Evolutionary conservation across 2,888 invertebrate genomes (phyloP).

Genomic region (Asteroscopus sphinx): DNA sequence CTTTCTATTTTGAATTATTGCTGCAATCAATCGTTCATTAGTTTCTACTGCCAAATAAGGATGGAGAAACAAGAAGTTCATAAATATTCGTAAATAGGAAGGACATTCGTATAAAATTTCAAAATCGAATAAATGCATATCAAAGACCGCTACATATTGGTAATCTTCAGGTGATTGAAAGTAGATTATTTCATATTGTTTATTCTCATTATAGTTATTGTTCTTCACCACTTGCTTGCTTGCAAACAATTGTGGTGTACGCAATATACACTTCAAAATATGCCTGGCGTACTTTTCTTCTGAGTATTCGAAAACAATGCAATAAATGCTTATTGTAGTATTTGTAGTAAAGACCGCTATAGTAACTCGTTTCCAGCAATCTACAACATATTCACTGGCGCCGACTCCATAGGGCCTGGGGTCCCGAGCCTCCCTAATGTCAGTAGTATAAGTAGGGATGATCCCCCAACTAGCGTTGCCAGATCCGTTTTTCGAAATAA

Average conservation of each 20-base stretch:
- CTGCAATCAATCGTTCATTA: slow-evolving; percentile 35
- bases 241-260: background rate
- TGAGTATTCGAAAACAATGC: too few species aligned
- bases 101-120: slow-evolving; percentile 21
- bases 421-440: too few species aligned
- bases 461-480: too few species aligned
- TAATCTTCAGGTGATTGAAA: background rate
- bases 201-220: background rate
- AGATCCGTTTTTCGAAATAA: too few species aligned
- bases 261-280: background rate
- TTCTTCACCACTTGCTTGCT: background rate
- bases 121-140: slow-evolving; percentile 14
- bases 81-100: slow-evolving; percentile 32
- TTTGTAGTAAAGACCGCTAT: too few species aligned
- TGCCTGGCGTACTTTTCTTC: too few species aligned
- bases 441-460: too few species aligned
- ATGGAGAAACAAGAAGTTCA: slow-evolving; percentile 31
- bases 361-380: too few species aligned
- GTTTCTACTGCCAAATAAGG: slow-evolving; percentile 22
- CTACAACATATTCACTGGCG: too few species aligned
- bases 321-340: too few species aligned
- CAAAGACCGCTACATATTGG: background rate
- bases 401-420: too few species aligned
- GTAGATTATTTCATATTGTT: background rate
- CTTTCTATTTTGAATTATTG: slow-evolving; percentile 54